Conservation (phyloP, 1,140 invertebrate genomes). For the Saccostrea cuccullata region DNA sequence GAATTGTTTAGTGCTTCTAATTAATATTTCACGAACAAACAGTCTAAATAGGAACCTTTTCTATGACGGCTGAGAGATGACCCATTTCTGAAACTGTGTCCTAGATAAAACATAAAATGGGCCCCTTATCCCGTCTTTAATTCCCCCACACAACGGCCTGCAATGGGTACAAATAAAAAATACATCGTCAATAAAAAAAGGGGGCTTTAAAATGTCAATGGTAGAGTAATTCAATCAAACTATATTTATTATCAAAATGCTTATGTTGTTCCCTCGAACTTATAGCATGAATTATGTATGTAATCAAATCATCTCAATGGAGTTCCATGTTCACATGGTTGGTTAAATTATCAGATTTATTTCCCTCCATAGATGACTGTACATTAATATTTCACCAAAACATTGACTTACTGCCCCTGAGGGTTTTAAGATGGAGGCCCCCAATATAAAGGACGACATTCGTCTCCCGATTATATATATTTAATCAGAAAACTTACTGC, state of each 20-base stretch:
- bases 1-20: too few species aligned
- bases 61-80: constrained; percentile 77
- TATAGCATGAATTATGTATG: too few species aligned
- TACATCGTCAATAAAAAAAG: too few species aligned
- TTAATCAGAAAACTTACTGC: constrained; percentile 82
- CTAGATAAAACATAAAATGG: constrained; percentile 85
- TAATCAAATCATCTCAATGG: too few species aligned
- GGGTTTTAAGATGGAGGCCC: neutral
- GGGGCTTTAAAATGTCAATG: neutral
- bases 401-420: neutral
- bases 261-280: too few species aligned
- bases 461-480: constrained; percentile 81
- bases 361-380: too few species aligned
- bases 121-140: constrained; percentile 73
- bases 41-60: constrained; percentile 66
- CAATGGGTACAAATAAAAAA: constrained; percentile 62
- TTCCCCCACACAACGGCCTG: constrained; percentile 67
- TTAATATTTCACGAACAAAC: too few species aligned
- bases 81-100: constrained; percentile 86
- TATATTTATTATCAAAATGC: neutral
- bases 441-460: constrained; percentile 85
- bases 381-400: too few species aligned
- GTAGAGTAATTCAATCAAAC: neutral
- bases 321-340: too few species aligned
- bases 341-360: too few species aligned